Conservation (phyloP, 2,113 vertebrate genomes). For the Colaptes auratus region DNA sequence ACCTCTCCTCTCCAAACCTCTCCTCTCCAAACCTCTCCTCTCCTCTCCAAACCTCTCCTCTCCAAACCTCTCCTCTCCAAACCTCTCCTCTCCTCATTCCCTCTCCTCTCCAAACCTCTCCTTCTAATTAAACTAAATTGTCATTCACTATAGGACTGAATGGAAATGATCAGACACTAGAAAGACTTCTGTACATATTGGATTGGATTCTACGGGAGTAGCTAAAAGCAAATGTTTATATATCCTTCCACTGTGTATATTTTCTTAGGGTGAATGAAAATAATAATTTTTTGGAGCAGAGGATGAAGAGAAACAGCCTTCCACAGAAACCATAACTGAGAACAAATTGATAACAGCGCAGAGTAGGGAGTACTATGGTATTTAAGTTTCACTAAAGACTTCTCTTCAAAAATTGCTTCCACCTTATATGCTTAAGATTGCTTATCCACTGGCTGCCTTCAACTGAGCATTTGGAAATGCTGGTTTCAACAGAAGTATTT, state of each 20-base stretch:
- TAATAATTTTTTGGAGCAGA: slow-evolving; percentile 22
- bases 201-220: slow-evolving; percentile 1
- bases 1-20: too few relatives aligned
- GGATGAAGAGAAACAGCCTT: slow-evolving; percentile 35
- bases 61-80: too few relatives aligned
- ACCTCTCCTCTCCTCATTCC: too few relatives aligned
- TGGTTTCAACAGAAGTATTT: neutral
- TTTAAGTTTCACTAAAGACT: neutral
- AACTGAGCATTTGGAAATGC: neutral
- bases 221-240: slow-evolving; percentile 44
- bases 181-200: slow-evolving; percentile 12
- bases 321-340: slow-evolving; percentile 4
- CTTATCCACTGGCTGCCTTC: neutral
- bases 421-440: neutral
- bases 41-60: too few relatives aligned
- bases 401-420: neutral
- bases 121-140: neutral
- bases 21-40: too few relatives aligned
- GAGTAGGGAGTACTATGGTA: neutral
- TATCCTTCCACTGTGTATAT: slow-evolving; percentile 34
- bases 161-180: slow-evolving; percentile 29
- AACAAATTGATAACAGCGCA: slow-evolving; percentile 11
- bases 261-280: slow-evolving; percentile 52
- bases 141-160: slow-evolving; percentile 20
- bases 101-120: too few relatives aligned